These are phyloP conservation scores for Triplophysa bombifrons DNA, from an alignment of 2,797 vertebrate species.

Conservation along the genomic window DNA sequence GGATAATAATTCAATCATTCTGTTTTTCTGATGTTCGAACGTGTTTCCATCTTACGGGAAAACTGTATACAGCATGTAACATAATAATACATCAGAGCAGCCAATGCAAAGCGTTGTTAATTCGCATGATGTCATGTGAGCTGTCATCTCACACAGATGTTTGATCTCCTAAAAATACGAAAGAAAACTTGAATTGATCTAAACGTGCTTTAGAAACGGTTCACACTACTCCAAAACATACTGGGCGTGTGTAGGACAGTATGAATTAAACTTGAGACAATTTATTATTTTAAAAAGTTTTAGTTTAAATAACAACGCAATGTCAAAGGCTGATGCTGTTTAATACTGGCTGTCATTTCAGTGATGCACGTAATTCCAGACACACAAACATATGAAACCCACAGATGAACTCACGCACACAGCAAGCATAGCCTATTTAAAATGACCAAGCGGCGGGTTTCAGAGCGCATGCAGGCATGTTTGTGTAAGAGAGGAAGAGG, in stretches of 20 bases:
- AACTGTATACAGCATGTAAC: neutral
- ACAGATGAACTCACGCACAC: slow-evolving; percentile 26
- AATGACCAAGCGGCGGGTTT: slow-evolving; percentile 27
- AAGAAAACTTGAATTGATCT: no score
- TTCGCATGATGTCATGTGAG: neutral
- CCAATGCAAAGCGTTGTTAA: slow-evolving; percentile 16
- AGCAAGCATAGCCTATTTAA: slow-evolving; percentile 9
- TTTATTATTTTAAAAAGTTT: no score
- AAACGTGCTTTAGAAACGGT: no score
- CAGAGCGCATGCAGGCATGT: slow-evolving; percentile 38
- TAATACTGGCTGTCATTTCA: slow-evolving; percentile 47
- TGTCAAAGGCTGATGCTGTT: slow-evolving; percentile 68
- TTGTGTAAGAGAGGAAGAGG: neutral
- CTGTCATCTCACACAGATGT: neutral
- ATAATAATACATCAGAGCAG: neutral
- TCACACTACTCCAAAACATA: no score
- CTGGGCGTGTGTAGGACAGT: no score
- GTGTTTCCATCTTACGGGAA: slow-evolving; percentile 6
- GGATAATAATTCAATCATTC: neutral
- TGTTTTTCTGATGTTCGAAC: neutral
- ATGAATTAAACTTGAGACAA: no score
- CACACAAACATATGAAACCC: slow-evolving; percentile 6
- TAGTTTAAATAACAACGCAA: slow-evolving; percentile 23
- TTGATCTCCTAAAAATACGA: neutral
- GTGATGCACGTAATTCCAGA: slow-evolving; percentile 19